Conservation (phyloP, 2,888 invertebrate species). For the Oligia fasciuncula region DNA sequence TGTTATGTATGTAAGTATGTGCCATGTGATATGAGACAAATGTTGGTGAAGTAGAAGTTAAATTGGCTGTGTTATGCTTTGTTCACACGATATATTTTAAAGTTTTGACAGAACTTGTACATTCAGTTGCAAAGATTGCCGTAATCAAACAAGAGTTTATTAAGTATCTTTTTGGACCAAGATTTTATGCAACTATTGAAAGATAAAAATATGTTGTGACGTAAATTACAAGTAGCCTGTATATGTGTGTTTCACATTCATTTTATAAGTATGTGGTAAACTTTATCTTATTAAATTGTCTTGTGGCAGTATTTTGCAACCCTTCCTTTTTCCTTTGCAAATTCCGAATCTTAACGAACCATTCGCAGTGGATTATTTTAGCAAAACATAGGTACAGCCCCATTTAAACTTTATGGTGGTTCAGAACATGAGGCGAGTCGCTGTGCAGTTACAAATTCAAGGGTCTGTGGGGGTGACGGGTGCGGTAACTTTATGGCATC, state of each 20-base stretch:
- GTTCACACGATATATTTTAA: neutral
- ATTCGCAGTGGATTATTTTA: neutral
- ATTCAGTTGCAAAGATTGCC: slow-evolving; percentile 4
- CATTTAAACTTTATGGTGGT: neutral
- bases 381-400: neutral
- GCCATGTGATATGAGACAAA: neutral
- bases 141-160: slow-evolving; percentile 8
- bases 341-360: neutral
- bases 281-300: neutral
- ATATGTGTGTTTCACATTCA: neutral
- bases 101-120: slow-evolving; percentile 7
- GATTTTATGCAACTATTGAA: slow-evolving; percentile 16
- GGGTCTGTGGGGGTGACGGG: no score
- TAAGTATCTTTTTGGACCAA: neutral
- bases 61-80: neutral
- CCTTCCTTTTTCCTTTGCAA: neutral
- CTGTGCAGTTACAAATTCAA: neutral
- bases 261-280: neutral
- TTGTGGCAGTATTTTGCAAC: slow-evolving; percentile 2
- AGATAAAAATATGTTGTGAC: slow-evolving; percentile 7
- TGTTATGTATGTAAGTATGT: no score
- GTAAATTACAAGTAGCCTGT: neutral
- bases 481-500: no score
- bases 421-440: neutral
- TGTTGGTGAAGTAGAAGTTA: neutral